Percentiles rank a stretch among this genome's conserved stretches.
Conservation (phyloP, 2,888 invertebrate species). For the Aporophyla lueneburgensis region DNA sequence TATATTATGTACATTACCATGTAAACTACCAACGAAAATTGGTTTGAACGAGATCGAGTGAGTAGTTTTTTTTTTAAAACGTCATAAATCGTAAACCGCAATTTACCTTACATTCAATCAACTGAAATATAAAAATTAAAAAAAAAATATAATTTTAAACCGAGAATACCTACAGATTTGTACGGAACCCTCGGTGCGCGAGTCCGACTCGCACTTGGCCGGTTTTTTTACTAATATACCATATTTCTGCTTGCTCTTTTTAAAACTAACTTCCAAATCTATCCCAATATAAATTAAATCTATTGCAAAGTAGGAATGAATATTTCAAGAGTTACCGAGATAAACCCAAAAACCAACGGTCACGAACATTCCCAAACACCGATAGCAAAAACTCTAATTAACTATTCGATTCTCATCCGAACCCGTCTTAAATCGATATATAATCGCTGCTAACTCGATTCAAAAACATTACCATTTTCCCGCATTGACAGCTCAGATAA, state of each 20-base stretch:
- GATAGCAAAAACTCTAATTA: slow-evolving; percentile 30
- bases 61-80: too few species aligned
- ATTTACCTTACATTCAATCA: too few species aligned
- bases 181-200: too few species aligned
- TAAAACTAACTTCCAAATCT: neutral
- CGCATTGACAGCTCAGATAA: slow-evolving; percentile 51
- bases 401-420: slow-evolving; percentile 41
- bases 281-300: neutral
- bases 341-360: neutral
- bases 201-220: too few species aligned
- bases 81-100: too few species aligned
- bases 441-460: slow-evolving; percentile 32
- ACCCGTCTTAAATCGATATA: slow-evolving; percentile 27
- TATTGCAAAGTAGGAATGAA: neutral
- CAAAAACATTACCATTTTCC: slow-evolving; percentile 47
- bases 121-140: too few species aligned
- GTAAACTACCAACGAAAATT: too few species aligned
- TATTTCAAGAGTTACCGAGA: neutral
- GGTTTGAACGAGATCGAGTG: too few species aligned
- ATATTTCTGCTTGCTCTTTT: neutral
- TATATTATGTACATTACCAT: too few species aligned
- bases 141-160: too few species aligned
- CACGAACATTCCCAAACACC: slow-evolving; percentile 24
- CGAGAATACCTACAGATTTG: too few species aligned
- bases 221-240: too few species aligned